Percentiles rank a stretch among this genome's conserved stretches.
These are phyloP conservation scores for Phylloscopus whistleri DNA, from an alignment of 2,113 vertebrate species.

Conservation along the genomic window DNA sequence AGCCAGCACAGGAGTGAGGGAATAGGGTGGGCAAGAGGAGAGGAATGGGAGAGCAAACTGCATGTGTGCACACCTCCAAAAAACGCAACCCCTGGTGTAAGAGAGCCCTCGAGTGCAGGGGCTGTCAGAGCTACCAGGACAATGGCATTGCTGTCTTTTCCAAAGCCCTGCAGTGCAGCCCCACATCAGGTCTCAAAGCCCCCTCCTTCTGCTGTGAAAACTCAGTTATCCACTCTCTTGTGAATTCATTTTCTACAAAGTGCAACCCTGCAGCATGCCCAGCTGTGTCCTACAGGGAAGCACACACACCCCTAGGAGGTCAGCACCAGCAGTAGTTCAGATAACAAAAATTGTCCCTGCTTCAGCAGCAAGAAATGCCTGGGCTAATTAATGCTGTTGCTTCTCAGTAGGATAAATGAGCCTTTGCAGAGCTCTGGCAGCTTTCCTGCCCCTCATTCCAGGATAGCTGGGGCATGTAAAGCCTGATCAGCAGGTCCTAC, in stretches of 20 bases:
- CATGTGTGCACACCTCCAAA: neutral
- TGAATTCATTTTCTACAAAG: neutral
- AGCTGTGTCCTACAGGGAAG: neutral
- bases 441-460: neutral
- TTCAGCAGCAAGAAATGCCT: neutral
- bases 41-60: neutral
- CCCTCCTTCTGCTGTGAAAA: neutral
- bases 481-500: neutral
- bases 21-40: neutral
- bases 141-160: neutral
- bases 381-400: neutral
- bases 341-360: neutral
- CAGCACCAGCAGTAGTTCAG: neutral
- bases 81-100: neutral
- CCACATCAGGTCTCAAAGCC: neutral
- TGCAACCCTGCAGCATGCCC: neutral
- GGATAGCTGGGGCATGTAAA: neutral
- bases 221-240: neutral
- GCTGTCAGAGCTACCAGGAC: neutral
- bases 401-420: neutral
- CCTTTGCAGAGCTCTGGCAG: neutral
- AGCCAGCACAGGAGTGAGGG: neutral
- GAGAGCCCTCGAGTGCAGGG: neutral
- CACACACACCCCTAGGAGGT: neutral
- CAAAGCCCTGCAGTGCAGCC: neutral